Evolutionary conservation across 2,888 invertebrate species (phyloP).

Genomic region (Pyrrhosoma nymphula): DNA sequence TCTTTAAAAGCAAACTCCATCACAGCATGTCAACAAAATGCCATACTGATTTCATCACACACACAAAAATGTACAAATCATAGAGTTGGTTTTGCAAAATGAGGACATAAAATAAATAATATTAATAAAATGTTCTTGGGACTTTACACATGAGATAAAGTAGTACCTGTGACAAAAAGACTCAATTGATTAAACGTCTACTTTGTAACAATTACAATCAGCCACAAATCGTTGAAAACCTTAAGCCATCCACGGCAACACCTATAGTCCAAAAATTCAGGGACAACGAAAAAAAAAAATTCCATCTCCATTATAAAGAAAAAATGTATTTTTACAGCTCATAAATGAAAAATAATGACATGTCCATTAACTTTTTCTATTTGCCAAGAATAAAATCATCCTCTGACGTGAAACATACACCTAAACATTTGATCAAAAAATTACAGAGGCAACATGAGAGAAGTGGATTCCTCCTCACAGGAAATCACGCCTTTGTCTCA

Average conservation of each 20-base stretch:
- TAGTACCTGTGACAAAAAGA: slow-evolving; percentile 9
- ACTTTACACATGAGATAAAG: neutral
- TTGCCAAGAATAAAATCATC: neutral
- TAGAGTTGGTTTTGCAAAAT: slow-evolving; percentile 23
- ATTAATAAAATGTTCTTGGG: slow-evolving; percentile 33
- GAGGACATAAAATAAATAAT: slow-evolving; percentile 37
- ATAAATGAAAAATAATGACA: slow-evolving; percentile 26
- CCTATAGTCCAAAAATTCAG: neutral
- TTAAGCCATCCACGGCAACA: slow-evolving; percentile 9
- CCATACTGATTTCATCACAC: neutral
- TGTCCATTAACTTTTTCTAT: neutral
- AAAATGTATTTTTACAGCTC: neutral
- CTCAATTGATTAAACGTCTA: slow-evolving; percentile 22
- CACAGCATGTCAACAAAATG: neutral
- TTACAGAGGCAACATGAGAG: neutral
- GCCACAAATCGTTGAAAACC: slow-evolving; percentile 25
- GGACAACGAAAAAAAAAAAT: slow-evolving; percentile 19
- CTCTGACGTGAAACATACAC: neutral
- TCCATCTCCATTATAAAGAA: neutral
- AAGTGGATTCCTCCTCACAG: neutral
- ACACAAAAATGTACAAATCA: slow-evolving; percentile 43
- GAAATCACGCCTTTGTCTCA: slow-evolving; percentile 31
- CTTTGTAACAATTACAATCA: slow-evolving; percentile 19
- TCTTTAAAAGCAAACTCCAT: slow-evolving; percentile 41
- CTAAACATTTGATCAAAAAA: neutral